These are phyloP conservation scores for Harpagoxenus sublaevis DNA, from an alignment of 2,888 invertebrate species.

Conservation along the genomic window DNA sequence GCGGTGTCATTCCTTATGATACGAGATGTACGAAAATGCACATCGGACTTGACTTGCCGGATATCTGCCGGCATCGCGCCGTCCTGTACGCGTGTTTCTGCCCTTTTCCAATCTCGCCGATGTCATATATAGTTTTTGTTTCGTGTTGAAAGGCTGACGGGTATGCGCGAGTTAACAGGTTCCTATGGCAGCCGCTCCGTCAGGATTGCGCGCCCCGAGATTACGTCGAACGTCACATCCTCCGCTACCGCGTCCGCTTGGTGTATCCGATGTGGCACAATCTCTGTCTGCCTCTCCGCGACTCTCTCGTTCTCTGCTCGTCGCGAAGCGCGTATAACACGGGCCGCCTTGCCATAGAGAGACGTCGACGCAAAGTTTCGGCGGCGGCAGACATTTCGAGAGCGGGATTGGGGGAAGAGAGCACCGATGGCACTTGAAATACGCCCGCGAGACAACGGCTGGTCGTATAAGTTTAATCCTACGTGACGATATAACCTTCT, in stretches of 20 bases:
- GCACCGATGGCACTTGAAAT: slow-evolving; percentile 67
- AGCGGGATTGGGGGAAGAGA: slow-evolving; percentile 45
- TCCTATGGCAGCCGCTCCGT: slow-evolving; percentile 22
- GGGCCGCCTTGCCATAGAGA: slow-evolving; percentile 48
- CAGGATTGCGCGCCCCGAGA: slow-evolving; percentile 60
- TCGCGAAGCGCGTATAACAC: slow-evolving; percentile 47
- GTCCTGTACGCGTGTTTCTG: not conserved
- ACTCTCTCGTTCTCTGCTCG: not conserved
- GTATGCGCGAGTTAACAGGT: slow-evolving; percentile 35
- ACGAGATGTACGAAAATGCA: slow-evolving; percentile 22
- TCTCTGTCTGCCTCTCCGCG: slow-evolving; percentile 40
- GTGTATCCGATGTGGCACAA: slow-evolving; percentile 51
- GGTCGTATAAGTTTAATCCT: slow-evolving; percentile 74
- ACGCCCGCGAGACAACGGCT: slow-evolving; percentile 70
- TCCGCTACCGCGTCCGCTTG: slow-evolving; percentile 52
- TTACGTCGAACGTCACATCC: slow-evolving; percentile 60
- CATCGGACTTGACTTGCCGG: not conserved
- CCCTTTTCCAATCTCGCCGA: slow-evolving; percentile 53
- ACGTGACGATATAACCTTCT: slow-evolving; percentile 67
- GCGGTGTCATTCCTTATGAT: slow-evolving; percentile 34
- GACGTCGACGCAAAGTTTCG: slow-evolving; percentile 67
- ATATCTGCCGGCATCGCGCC: not conserved
- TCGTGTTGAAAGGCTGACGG: slow-evolving; percentile 43
- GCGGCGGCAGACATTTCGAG: slow-evolving; percentile 55
- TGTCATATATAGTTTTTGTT: slow-evolving; percentile 35